Evolutionary conservation across 2,888 invertebrate species (phyloP), one percentile per base, ranked within the genome.

Genomic region (Synanthedon tipuliformis): DNA sequence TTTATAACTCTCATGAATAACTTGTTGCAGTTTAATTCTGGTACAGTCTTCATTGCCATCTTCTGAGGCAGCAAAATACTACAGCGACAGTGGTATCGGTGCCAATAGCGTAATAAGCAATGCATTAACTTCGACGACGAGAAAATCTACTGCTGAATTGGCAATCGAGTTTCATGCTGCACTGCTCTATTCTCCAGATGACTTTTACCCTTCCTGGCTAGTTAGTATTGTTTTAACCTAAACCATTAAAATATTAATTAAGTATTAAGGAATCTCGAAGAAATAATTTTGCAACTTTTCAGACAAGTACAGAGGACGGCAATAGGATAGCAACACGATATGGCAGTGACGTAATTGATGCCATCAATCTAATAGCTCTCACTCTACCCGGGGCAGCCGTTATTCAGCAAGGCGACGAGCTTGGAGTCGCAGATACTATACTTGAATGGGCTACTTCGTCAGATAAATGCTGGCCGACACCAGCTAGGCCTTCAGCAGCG

Each of bases 391-490:
- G 95, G 18, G 90, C 93, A 0, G 88, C 91, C 0, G 85, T 95
- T 27, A 91, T 93, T 18, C 95, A 95, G 69, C 94, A 95, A 72
- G 95, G 94, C 11, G 94, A 94, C 61, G 94, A 94, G 65, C 88
- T 94, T 1, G 94, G 92, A 1, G 69, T 73, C 1, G 78, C 79
- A 1, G 86, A 86, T 54, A 71, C 92, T 82, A 90, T 90, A 86
- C 68, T 89, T 61, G 67, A 76, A 64, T 72, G 85, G 91, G 64
- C 75, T 57, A 55, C 76, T 59, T 77, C 50, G 59, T 86, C 55
- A 73, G 88, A 64, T 73, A 88, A 0, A 78, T 89, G 74, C 75
- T 92, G 80, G 78, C 74, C 91, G 75, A 50, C 87, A 79, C 1
- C 27, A 2, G 41, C 61, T 0, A 55, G 53, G 2, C 63, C 84